Evolutionary conservation across 2,888 invertebrate genomes (phyloP).

Genomic region (Linnaemya tessellans): DNA sequence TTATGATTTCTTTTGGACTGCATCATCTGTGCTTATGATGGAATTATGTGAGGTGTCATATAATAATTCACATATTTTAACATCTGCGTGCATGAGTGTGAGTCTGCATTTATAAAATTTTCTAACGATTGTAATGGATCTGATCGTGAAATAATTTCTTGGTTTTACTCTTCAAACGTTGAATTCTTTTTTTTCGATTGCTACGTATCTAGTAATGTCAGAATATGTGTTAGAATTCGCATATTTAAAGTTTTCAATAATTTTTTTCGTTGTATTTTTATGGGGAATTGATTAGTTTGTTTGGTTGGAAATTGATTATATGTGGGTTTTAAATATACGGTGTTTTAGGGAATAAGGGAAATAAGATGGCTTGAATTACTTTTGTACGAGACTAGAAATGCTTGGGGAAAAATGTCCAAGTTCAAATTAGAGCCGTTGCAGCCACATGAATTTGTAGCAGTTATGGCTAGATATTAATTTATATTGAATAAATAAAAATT

Average conservation of each 20-base stretch:
- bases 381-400: too few species aligned
- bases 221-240: constrained; percentile 68
- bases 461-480: too few species aligned
- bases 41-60: constrained; percentile 71
- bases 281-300: neutral
- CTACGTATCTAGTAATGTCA: constrained; percentile 22
- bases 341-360: too few species aligned
- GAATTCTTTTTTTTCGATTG: neutral
- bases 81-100: constrained; percentile 47
- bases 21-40: constrained; percentile 68
- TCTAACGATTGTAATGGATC: constrained; percentile 29
- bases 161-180: neutral
- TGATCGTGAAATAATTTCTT: constrained; percentile 42
- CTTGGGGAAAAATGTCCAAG: too few species aligned
- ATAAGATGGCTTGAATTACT: too few species aligned
- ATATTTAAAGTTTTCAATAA: constrained; percentile 55
- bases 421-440: too few species aligned
- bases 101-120: too few species aligned
- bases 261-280: neutral
- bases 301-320: neutral
- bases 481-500: too few species aligned
- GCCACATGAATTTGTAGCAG: too few species aligned
- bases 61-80: constrained; percentile 66
- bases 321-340: too few species aligned
- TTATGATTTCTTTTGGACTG: constrained; percentile 12